Base-by-base conservation (phyloP, 1,140 invertebrate genomes). In the Coelopa frigida region DNA sequence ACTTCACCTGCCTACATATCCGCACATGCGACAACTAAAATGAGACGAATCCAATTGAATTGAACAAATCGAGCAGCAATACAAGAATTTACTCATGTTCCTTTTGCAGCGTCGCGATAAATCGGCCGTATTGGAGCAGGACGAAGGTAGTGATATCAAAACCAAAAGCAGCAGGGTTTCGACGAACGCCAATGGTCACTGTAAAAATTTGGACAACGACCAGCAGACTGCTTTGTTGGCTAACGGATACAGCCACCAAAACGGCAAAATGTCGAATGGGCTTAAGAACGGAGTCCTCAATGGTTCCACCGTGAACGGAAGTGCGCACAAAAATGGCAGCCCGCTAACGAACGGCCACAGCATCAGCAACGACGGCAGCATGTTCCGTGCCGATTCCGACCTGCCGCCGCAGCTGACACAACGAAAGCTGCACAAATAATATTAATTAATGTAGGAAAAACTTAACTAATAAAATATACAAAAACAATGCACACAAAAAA, bases 371-470 rank as follows among this genome's bases (percentile, higher is more conserved):
- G 54, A 53, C 37, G 39, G 37, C 29, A 48, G 51, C 50, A 6
- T 53, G 54, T 48, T 55, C 49, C 56, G 54, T 51, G n/a, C n/a
- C n/a, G n/a, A n/a, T n/a, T n/a, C n/a, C n/a, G 31, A 58, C 53
- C 11, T 37, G 40, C 41, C 59, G 24, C 53, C 59, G 41, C 57
- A 65, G 52, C 58, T 66, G 51, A 66, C 55, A 26, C 62, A 66
- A 48, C 51, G 62, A 37, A 66, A 66, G 54, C 54, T 57, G 51
- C 58, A 58, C 32, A 63, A 66, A 65, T 62, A 60, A 64, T 62
- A 64, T 27, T 27, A 46, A n/a, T 37, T 37, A 46, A 46, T 37
- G 38, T 46, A 46, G 50, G 50, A 52, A 54, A 47, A 24, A 27
- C 17, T 21, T 33, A 46, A 15, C 21, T 37, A 46, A 49, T 39